phyloP scores from a whole-genome alignment of 2,113 vertebrate species.

The Aldabrachelys gigantea region DNA sequence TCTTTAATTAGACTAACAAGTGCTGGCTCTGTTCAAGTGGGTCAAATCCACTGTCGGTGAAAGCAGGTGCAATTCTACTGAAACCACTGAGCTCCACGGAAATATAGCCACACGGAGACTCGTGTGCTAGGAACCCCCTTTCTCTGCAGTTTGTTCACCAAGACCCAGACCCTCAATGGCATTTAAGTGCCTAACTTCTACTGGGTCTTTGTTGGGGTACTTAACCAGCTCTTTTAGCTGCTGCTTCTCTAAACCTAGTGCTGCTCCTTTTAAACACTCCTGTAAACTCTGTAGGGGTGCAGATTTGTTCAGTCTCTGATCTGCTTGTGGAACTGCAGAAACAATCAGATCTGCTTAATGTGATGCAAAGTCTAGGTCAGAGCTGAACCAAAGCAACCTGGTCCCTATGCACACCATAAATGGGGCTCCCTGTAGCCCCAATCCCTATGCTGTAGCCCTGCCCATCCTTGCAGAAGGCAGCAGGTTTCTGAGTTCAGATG shows the following conservation, averaged over 20 bases:
- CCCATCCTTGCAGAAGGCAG: not conserved
- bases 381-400: not conserved
- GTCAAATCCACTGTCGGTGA: not conserved
- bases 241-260: not conserved
- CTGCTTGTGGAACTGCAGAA: not conserved
- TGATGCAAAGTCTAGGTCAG: not conserved
- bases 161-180: not conserved
- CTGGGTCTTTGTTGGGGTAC: not conserved
- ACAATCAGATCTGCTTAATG: not conserved
- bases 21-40: accelerated
- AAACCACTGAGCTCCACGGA: not conserved
- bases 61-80: not conserved
- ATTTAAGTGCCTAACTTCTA: not conserved
- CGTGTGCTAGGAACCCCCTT: not conserved
- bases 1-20: not conserved
- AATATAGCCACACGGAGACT: not conserved
- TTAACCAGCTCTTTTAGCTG: not conserved
- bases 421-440: too few species aligned
- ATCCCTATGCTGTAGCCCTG: not conserved
- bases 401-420: too few species aligned
- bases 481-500: not conserved
- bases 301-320: not conserved
- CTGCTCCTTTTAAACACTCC: not conserved
- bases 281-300: not conserved
- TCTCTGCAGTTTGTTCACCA: not conserved